A percentile compares a stretch with the other conserved stretches of the same genome.
Conservation (phyloP, 2,113 vertebrate genomes). For the Tympanuchus pallidicinctus region DNA sequence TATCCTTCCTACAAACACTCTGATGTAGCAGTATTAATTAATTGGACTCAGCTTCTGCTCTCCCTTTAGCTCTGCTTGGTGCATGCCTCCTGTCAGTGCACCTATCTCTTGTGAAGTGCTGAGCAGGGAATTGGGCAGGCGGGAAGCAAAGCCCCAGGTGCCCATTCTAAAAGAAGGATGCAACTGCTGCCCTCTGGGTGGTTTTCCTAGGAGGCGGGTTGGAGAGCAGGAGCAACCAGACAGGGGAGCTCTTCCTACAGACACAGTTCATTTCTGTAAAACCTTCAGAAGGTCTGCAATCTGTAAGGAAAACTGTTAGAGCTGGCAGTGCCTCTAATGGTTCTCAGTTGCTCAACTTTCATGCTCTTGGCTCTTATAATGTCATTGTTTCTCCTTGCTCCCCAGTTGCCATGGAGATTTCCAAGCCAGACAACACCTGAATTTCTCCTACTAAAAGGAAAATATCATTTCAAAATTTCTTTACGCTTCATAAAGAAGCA, state of each 20-base stretch:
- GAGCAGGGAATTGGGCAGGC: not conserved
- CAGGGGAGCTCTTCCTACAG: not conserved
- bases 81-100: not conserved
- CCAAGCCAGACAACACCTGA: not conserved
- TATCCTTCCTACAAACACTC: not conserved
- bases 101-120: not conserved
- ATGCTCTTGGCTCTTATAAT: not conserved
- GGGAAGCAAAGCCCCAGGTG: not conserved
- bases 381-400: not conserved
- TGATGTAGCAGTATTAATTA: not conserved
- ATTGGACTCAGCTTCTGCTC: not conserved
- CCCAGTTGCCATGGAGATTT: not conserved
- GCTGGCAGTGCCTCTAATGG: not conserved
- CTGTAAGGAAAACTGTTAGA: not conserved
- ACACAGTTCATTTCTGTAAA: not conserved
- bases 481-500: not conserved
- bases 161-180: not conserved
- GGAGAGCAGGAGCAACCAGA: not conserved
- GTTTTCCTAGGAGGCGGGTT: not conserved
- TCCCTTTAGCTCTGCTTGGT: not conserved
- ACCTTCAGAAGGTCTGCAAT: not conserved
- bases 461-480: not conserved
- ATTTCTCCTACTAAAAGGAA: slow-evolving; percentile 25
- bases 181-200: not conserved
- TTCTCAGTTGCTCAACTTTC: not conserved